Evolutionary conservation across 2,888 invertebrate genomes (phyloP), one percentile per base, ranked within the genome.

Genomic region (Ophion obscuratus): DNA sequence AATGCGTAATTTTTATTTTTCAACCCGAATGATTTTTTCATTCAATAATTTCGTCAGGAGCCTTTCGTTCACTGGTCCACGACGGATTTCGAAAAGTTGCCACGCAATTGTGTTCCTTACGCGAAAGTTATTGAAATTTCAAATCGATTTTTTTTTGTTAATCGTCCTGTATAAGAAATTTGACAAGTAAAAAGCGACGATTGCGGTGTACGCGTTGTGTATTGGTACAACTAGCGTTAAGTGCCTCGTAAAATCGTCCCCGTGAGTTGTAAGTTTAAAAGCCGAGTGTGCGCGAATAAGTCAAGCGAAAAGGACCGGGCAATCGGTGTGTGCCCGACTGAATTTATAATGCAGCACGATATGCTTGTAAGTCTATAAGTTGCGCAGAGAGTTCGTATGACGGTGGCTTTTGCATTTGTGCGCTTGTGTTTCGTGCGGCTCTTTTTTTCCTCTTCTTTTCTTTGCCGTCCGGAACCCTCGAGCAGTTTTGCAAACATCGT

Each of bases 211-310:
- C 71, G 76, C 62, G 64, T 75, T 83, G 80, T 73, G 70, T 47
- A 77, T 53, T 61, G 75, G 85, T 84, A 74, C 74, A 74, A 75
- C 86, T 80, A 84, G 84, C 83, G 84, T 87, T 87, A 87, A 87
- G 87, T 87, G 87, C 84, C 87, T 83, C 87, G 81, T 87, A 87
- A 87, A 87, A 84, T 86, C 80, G 83, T 80, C 86, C 85, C 73
- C 44, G 80, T 44, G 74, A 79, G 59, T 73, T 68, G 84, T 73
- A 84, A 84, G 82, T 86, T 86, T 76, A 84, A 85, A 84, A 87
- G 6, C 61, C 79, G 81, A 66, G 85, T 71, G 84, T 81, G 83
- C 73, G 62, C 71, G 82, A 84, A 86, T 87, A 87, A 84, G 84
- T 84, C 87, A 84, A 86, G 80, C 84, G 77, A 82, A 82, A 86